A percentile compares a stretch with the other conserved stretches of the same genome.
Conservation (phyloP, 2,888 invertebrate species). For the Amorpha juglandis region DNA sequence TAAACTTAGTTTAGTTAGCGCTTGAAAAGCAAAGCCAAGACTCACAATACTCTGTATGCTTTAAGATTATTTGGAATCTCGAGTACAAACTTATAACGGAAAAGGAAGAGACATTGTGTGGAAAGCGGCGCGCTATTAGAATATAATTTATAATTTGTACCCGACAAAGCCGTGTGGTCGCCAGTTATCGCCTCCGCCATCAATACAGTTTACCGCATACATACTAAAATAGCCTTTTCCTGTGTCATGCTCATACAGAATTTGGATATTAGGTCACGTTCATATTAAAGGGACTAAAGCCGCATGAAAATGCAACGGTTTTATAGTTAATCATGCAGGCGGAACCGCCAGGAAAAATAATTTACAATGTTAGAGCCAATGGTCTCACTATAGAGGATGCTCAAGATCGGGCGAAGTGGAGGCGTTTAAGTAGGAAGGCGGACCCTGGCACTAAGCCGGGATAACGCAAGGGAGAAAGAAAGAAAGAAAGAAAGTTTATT, state of each 20-base stretch:
- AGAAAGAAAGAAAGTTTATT: too few species aligned
- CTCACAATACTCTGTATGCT: slow-evolving; percentile 11
- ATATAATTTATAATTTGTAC: slow-evolving; percentile 20
- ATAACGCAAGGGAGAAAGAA: too few species aligned
- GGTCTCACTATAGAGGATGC: too few species aligned
- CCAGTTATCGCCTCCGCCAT: slow-evolving; percentile 6
- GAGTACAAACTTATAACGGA: slow-evolving; percentile 7
- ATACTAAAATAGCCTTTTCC: not conserved
- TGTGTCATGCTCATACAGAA: not conserved
- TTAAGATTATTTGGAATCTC: slow-evolving; percentile 16
- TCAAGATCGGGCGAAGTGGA: too few species aligned
- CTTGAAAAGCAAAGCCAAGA: not conserved
- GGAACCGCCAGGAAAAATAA: too few species aligned
- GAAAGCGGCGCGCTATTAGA: slow-evolving; percentile 20
- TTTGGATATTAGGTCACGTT: not conserved
- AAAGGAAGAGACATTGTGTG: slow-evolving; percentile 23
- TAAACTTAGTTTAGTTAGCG: not conserved
- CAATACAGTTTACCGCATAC: not conserved
- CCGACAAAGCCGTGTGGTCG: slow-evolving; percentile 18
- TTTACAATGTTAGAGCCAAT: too few species aligned
- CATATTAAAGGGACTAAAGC: too few species aligned
- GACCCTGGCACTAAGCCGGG: too few species aligned
- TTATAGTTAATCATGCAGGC: not conserved
- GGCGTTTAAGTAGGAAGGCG: too few species aligned
- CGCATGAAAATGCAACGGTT: too few species aligned